These are phyloP conservation scores for Hyposoter dolosus DNA, from an alignment of 2,888 invertebrate species.

Conservation along the genomic window DNA sequence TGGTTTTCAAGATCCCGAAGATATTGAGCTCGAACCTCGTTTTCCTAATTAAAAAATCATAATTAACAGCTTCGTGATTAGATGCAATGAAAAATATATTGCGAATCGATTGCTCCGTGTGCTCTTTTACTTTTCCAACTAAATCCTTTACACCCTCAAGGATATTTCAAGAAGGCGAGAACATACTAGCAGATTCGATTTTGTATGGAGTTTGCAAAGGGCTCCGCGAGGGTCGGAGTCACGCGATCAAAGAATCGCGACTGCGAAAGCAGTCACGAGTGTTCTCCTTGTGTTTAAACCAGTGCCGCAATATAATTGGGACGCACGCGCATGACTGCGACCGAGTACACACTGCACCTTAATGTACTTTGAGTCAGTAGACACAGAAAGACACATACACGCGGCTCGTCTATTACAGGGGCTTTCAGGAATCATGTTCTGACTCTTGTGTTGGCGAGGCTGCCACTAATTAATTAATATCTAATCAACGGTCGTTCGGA, in stretches of 20 bases:
- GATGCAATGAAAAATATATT: neutral
- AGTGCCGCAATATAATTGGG: slow-evolving; percentile 61
- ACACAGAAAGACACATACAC: neutral
- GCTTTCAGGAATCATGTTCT: neutral
- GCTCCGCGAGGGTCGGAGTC: slow-evolving; percentile 28
- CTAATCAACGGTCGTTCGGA: neutral
- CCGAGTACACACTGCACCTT: slow-evolving; percentile 44
- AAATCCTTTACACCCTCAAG: neutral
- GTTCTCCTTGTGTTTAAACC: slow-evolving; percentile 9
- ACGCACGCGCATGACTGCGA: slow-evolving; percentile 45
- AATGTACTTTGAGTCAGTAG: slow-evolving; percentile 44
- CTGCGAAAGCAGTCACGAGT: slow-evolving; percentile 4
- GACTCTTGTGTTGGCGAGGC: too few relatives aligned
- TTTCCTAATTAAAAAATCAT: neutral
- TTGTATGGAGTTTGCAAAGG: neutral
- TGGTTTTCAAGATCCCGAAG: neutral
- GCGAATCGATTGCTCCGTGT: neutral
- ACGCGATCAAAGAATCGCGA: slow-evolving; percentile 54
- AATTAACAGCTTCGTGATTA: neutral
- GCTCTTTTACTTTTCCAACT: slow-evolving; percentile 1
- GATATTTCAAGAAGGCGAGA: neutral
- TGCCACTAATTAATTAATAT: neutral
- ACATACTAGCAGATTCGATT: neutral
- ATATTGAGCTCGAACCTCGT: neutral
- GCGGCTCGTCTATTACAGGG: neutral